Conservation (phyloP, 53 echinoderm and acorn worm genomes). For the Mesocentrotus franciscanus region DNA sequence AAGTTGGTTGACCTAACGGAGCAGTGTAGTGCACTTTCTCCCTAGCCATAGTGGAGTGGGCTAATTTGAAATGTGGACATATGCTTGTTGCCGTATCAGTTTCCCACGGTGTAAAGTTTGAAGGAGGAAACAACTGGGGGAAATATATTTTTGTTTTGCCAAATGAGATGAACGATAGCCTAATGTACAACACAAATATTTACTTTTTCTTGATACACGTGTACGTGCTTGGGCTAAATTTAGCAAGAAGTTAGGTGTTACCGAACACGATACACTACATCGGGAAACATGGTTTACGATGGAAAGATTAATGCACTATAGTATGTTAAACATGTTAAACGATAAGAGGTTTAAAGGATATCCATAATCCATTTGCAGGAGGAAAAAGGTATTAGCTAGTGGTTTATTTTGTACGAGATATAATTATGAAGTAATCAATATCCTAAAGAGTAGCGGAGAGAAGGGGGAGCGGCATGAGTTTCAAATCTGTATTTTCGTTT, state of each 20-base stretch:
- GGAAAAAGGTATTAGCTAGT: too few relatives aligned
- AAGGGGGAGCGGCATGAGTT: too few relatives aligned
- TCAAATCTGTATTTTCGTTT: too few relatives aligned
- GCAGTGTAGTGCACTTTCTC: constrained; percentile 26
- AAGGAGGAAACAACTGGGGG: background rate
- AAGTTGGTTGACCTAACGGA: constrained; percentile 8
- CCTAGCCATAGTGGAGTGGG: background rate
- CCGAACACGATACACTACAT: background rate
- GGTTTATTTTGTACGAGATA: too few relatives aligned
- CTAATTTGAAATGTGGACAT: constrained; percentile 21
- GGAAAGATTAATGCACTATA: background rate
- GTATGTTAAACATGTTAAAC: background rate
- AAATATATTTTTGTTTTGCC: background rate
- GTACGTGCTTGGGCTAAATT: background rate
- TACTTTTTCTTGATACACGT: background rate
- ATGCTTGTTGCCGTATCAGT: constrained; percentile 4
- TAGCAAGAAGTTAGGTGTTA: background rate
- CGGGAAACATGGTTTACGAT: background rate
- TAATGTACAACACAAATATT: constrained; percentile 26
- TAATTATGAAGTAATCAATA: too few relatives aligned
- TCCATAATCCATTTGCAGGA: too few relatives aligned
- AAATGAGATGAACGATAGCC: background rate
- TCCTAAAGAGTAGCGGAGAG: too few relatives aligned
- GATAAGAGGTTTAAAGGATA: background rate
- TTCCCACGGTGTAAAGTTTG: background rate